Evolutionary conservation across 2,888 invertebrate species (phyloP), one percentile per base, ranked within the genome.

Genomic region (Tiphia femorata): DNA sequence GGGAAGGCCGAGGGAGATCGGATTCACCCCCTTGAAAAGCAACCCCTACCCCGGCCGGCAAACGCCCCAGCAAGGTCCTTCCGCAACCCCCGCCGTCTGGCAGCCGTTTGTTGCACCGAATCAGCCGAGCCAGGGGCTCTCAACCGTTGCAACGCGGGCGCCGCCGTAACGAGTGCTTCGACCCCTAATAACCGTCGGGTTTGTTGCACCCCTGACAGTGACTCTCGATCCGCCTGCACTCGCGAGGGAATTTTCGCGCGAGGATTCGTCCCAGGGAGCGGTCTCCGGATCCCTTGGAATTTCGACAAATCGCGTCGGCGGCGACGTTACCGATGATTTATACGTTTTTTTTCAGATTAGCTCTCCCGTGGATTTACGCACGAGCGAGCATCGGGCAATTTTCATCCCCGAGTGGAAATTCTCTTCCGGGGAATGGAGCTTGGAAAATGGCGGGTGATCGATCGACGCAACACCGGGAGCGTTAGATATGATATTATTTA

Each of bases 21-120:
- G 50, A 19, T 21, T 17, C 38, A 40, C 64, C 49, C 67, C 64
- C 58, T 64, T 54, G 43, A 47, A 44, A 60, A 64, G 49, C 64
- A 52, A 58, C 62, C 63, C 59, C 57, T 12, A n/a, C n/a, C 55
- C 42, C 38, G 56, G 52, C 58, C 58, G 62, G 60, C 61, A 54
- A 51, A 54, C 64, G 35, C 57, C 72, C 67, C 76, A 72, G 54
- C 66, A 56, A 59, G 54, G 55, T 51, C 56, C 58, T 58, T 53
- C 59, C 61, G 69, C 72, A 67, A 67, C 67, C 69, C 67, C 64
- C 71, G 73, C 73, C 70, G 79, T 79, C 80, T 79, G 76, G 77
- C 63, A 60, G 60, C 72, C 75, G 77, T 78, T 79, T 79, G 80
- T 76, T 79, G 81, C 80, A 78, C 75, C 78, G 75, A 73, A 72